Evolutionary conservation across 2,888 invertebrate genomes (phyloP).

Genomic region (Falcaria lacertinaria): DNA sequence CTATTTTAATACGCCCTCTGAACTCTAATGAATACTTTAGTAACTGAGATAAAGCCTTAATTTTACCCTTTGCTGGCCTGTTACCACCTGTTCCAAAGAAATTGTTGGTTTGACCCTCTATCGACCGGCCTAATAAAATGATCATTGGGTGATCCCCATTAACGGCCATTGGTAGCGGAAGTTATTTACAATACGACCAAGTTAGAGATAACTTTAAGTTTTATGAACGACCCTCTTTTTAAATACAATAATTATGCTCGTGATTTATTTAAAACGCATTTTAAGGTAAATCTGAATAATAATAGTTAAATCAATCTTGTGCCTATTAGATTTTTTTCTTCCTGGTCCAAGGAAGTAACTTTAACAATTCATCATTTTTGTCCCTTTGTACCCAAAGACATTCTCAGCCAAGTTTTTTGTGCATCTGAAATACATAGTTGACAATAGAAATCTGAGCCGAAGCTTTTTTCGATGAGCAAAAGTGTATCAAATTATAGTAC

Average conservation of each 20-base stretch:
- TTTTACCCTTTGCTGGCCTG: neutral
- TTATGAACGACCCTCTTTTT: neutral
- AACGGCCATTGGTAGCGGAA: neutral
- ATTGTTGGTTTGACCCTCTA: neutral
- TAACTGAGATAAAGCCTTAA: neutral
- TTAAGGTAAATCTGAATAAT: neutral
- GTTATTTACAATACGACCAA: neutral
- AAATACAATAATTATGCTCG: too few species aligned
- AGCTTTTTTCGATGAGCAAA: neutral
- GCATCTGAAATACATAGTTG: neutral
- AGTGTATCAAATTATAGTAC: neutral
- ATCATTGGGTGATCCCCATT: neutral
- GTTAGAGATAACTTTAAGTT: neutral
- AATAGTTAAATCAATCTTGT: neutral
- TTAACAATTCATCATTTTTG: neutral
- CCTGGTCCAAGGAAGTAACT: neutral
- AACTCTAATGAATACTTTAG: too few species aligned
- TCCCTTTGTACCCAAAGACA: neutral
- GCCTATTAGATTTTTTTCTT: neutral
- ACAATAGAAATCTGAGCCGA: neutral
- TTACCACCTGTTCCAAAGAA: neutral
- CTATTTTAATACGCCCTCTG: too few species aligned
- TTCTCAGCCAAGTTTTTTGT: neutral
- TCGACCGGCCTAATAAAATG: neutral
- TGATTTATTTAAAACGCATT: neutral